Percentiles rank a stretch among this genome's conserved stretches.
phyloP scores from a whole-genome alignment of 2,797 vertebrate species.

The Takifugu ocellatus region DNA sequence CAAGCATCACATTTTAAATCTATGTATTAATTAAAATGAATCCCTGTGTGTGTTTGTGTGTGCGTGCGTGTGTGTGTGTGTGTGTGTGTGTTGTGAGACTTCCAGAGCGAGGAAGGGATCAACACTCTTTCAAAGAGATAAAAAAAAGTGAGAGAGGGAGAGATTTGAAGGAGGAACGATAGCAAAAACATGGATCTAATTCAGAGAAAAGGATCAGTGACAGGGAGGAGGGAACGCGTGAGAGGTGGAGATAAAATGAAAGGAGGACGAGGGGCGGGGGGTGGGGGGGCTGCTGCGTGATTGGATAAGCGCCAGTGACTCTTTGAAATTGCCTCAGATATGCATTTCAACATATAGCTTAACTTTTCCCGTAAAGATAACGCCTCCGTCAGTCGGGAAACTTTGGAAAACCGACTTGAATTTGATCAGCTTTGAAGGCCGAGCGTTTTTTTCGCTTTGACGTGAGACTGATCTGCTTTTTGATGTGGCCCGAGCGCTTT shows the following conservation, averaged over 20 bases:
- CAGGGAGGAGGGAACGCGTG: constrained; percentile 47
- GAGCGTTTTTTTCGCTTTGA: constrained; percentile 46
- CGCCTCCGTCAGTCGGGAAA: constrained; percentile 45
- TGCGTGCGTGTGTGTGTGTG: constrained; percentile 31
- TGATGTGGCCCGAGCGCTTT: constrained; percentile 16
- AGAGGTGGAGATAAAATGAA: constrained; percentile 60
- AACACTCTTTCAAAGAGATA: constrained; percentile 59
- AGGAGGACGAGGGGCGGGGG: constrained; percentile 1
- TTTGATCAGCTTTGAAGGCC: constrained; percentile 5
- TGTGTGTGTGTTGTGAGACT: constrained; percentile 43
- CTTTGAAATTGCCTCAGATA: constrained; percentile 71
- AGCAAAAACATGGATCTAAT: constrained; percentile 53
- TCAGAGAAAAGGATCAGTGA: constrained; percentile 51
- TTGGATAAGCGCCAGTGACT: constrained; percentile 68
- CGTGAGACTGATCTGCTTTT: background rate
- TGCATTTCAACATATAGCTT: constrained; percentile 53
- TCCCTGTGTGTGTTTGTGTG: constrained; percentile 31
- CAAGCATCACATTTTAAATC: constrained; percentile 66
- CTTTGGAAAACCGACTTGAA: constrained; percentile 50
- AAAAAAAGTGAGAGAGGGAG: constrained; percentile 27
- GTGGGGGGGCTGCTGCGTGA: constrained; percentile 48
- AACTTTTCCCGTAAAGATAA: constrained; percentile 62
- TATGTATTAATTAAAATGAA: constrained; percentile 71
- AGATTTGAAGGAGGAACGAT: constrained; percentile 40
- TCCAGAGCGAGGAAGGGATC: constrained; percentile 59